Evolutionary conservation across 1,140 invertebrate genomes (phyloP), one percentile per base, ranked within the genome.

Genomic region (Neodiprion virginianus): DNA sequence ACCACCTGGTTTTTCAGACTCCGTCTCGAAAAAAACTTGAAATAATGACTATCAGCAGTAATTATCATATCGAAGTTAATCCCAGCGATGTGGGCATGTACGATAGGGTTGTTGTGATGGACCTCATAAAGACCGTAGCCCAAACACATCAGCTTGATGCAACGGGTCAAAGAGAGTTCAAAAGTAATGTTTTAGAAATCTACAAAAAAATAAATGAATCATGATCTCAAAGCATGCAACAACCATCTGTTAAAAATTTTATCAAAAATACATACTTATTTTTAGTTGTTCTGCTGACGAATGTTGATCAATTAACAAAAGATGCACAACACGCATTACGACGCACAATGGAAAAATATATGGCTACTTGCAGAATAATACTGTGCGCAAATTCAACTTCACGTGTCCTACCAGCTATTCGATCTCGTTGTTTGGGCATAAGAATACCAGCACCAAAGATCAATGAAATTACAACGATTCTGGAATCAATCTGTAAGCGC

Each of bases 281-380:
- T 88, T 73, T 81, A 94, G 97, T 99, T 50, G 94, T 99, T 14
- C 91, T 99, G 7, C 86, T 99, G 53, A 97, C 95, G 75, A 98
- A 99, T 88, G 98, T 98, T 0, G 98, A 99, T 87, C 93, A 95
- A 71, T 88, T 99, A n/a, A 97, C 97, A 1, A 97, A 96, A 86
- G 98, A 99, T 90, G 99, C 99, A 1, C 99, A 99, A 85, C 98
- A 99, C 88, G 98, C 97, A 0, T 87, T 99, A 66, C 92, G 99
- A 79, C 90, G 99, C 75, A 99, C 99, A 1, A 99, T 99, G 98
- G 99, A 99, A 88, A 99, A 99, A 83, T 99, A 99, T 87, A 95
- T 98, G 75, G 89, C 93, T 14, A 98, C 97, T 9, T 99, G 99
- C 88, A 93, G 99, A 48, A 88, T 99, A 0, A 98, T 99, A 83